phyloP scores from a whole-genome alignment of 1,140 invertebrate species.

The Venturia canescens region DNA sequence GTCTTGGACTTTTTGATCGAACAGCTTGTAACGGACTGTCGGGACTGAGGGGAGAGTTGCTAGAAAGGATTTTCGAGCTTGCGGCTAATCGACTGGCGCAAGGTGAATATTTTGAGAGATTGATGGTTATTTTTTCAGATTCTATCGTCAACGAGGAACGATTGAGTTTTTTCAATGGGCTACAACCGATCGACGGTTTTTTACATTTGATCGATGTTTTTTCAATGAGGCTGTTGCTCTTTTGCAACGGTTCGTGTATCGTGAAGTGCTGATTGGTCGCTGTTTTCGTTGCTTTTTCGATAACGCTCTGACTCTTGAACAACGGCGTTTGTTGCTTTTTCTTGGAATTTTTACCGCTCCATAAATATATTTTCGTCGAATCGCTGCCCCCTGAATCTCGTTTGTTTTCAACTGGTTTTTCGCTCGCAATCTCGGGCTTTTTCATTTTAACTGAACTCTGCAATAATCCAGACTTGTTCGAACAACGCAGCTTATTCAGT shows the following conservation, averaged over 20 bases:
- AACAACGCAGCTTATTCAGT: constrained; percentile 56
- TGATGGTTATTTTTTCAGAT: constrained; percentile 68
- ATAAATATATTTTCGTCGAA: constrained; percentile 49
- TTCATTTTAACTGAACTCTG: constrained; percentile 56
- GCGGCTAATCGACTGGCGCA: constrained; percentile 73
- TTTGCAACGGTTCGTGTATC: constrained; percentile 46
- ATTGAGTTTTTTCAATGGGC: constrained; percentile 69
- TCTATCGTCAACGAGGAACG: constrained; percentile 70
- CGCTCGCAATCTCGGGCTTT: constrained; percentile 19
- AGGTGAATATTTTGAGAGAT: constrained; percentile 74
- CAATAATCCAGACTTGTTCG: constrained; percentile 55
- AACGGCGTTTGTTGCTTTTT: constrained; percentile 41
- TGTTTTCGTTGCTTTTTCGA: constrained; percentile 35
- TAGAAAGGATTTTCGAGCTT: constrained; percentile 72
- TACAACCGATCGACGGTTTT: constrained; percentile 59
- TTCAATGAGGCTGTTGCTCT: constrained; percentile 60
- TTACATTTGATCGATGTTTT: constrained; percentile 60
- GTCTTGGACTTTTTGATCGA: constrained; percentile 62
- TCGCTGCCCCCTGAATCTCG: constrained; percentile 14
- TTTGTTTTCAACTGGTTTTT: constrained; percentile 37
- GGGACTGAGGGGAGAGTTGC: constrained; percentile 59
- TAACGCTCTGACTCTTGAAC: constrained; percentile 21
- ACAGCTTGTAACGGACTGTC: constrained; percentile 70
- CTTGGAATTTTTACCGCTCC: constrained; percentile 50
- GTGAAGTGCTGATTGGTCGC: constrained; percentile 39